Conservation (phyloP, 2,888 invertebrate species). For the Perithous albicinctus region DNA sequence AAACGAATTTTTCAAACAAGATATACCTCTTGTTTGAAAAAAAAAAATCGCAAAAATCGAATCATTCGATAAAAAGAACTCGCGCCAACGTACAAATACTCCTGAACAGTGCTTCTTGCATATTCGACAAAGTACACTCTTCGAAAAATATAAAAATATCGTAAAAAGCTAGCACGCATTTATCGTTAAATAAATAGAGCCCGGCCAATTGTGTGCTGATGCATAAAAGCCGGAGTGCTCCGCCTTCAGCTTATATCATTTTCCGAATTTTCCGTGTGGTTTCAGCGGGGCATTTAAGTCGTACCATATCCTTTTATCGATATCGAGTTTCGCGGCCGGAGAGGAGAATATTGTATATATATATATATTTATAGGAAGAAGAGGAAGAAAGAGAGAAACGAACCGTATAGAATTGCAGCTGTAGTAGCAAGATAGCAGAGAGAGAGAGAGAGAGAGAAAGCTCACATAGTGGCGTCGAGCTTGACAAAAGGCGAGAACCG, state of each 20-base stretch:
- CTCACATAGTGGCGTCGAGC: background rate
- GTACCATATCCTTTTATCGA: conserved; percentile 56
- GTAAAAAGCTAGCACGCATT: background rate
- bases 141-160: background rate
- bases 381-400: background rate
- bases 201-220: background rate
- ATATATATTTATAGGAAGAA: background rate
- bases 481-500: conserved; percentile 57
- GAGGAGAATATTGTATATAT: conserved; percentile 10
- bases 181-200: conserved; percentile 2
- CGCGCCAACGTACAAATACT: no score
- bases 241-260: background rate
- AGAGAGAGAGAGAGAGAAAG: no score
- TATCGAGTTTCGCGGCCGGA: conserved; percentile 54
- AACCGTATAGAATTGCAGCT: background rate
- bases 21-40: no score
- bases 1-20: no score
- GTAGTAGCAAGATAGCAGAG: conserved; percentile 9
- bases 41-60: no score
- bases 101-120: no score
- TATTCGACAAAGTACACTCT: background rate
- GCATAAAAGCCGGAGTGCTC: background rate
- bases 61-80: no score
- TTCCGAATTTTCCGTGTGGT: conserved; percentile 30
- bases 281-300: conserved; percentile 22